Conservation (phyloP, 2,888 invertebrate species). For the Ormyrus rosae region DNA sequence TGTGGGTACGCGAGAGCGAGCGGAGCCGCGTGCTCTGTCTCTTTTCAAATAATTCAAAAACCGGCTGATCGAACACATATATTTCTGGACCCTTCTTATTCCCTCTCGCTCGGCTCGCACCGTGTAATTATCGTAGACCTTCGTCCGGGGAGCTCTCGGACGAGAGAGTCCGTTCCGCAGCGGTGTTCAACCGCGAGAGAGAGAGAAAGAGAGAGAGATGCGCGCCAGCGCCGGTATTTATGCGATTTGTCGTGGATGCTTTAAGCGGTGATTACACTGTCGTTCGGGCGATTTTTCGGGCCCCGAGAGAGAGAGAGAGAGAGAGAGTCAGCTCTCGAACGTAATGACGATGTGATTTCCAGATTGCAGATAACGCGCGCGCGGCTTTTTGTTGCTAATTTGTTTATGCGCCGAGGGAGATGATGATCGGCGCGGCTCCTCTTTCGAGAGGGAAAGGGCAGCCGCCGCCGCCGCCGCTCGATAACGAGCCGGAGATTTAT, state of each 20-base stretch:
- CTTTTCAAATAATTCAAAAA: slow-evolving; percentile 77
- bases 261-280: slow-evolving; percentile 8
- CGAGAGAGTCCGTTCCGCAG: slow-evolving; percentile 61
- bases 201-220: not conserved
- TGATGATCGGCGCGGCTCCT: too few relatives aligned
- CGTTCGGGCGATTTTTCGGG: too few relatives aligned
- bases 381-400: too few relatives aligned
- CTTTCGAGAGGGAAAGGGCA: too few relatives aligned
- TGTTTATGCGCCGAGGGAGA: too few relatives aligned
- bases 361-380: too few relatives aligned
- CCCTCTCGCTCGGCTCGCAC: slow-evolving; percentile 61
- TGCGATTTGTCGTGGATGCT: slow-evolving; percentile 31
- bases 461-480: too few relatives aligned
- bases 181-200: slow-evolving; percentile 69
- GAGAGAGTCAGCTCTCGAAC: slow-evolving; percentile 8
- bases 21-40: slow-evolving; percentile 68
- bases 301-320: not conserved
- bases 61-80: slow-evolving; percentile 75
- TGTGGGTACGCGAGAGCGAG: slow-evolving; percentile 65
- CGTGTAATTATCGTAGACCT: slow-evolving; percentile 75
- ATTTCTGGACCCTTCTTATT: slow-evolving; percentile 61
- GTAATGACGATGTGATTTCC: too few relatives aligned
- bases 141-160: slow-evolving; percentile 53
- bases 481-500: too few relatives aligned
- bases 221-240: slow-evolving; percentile 11